phyloP scores from a whole-genome alignment of 2,113 vertebrate genomes.

The Promerops cafer region DNA sequence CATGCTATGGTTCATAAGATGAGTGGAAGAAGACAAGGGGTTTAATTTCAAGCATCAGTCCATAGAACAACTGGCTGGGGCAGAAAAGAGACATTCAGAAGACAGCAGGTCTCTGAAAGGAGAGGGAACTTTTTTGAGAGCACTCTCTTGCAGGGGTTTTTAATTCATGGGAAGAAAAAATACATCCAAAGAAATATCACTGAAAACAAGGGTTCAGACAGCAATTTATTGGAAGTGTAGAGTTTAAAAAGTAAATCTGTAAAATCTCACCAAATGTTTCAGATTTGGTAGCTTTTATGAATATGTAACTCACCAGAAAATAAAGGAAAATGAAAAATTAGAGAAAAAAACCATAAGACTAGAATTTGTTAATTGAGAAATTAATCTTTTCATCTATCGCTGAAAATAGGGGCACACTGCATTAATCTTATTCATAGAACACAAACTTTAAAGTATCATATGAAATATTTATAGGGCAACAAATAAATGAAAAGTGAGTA shows the following conservation, averaged over 20 bases:
- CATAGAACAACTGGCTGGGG: neutral
- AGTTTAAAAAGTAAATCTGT: neutral
- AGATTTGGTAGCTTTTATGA: neutral
- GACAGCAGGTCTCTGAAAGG: neutral
- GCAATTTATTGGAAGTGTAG: neutral
- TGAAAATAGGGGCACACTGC: neutral
- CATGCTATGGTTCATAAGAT: neutral
- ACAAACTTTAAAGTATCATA: neutral
- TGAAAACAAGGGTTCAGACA: slow-evolving; percentile 2
- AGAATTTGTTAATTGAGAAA: neutral
- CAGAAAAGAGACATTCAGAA: slow-evolving; percentile 7
- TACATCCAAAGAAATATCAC: slow-evolving; percentile 24
- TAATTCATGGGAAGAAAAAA: neutral
- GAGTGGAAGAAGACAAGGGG: neutral
- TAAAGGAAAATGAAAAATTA: neutral
- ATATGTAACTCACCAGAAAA: neutral
- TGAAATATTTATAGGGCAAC: neutral
- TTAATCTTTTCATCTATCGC: neutral
- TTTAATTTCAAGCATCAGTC: slow-evolving; percentile 25
- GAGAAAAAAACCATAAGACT: fast-evolving
- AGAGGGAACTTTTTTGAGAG: neutral
- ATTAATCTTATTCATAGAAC: neutral
- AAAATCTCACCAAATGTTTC: neutral
- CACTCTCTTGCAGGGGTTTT: neutral
- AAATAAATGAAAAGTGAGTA: neutral